Conservation (phyloP, 2,113 vertebrate species). For the Apteryx owenii region DNA sequence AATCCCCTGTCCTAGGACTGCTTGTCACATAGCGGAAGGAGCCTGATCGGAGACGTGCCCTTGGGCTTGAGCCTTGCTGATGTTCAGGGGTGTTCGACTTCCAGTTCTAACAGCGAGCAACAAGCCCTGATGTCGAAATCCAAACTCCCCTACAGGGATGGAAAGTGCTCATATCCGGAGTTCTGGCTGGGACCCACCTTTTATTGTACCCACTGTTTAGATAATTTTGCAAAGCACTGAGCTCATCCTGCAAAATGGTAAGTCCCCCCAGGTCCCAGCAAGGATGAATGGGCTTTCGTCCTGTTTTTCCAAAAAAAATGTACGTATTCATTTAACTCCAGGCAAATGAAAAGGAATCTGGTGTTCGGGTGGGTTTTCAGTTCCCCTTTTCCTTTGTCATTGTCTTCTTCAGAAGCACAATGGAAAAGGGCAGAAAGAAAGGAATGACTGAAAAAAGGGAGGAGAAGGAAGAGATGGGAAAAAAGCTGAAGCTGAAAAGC, state of each 20-base stretch:
- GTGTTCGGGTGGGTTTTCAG: not conserved
- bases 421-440: not conserved
- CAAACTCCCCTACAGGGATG: conserved; percentile 24
- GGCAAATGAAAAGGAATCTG: not conserved
- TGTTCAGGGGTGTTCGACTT: not conserved
- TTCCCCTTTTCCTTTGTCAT: not conserved
- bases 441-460: not conserved
- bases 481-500: not conserved
- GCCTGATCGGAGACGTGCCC: rapidly evolving
- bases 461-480: not conserved
- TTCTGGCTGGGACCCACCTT: conserved; percentile 45
- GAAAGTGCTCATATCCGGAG: conserved; percentile 22
- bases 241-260: conserved; percentile 10
- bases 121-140: conserved; percentile 26
- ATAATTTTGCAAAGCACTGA: conserved; percentile 44
- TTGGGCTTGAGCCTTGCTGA: not conserved
- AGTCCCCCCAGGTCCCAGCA: not conserved
- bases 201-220: conserved; percentile 14
- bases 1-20: not conserved
- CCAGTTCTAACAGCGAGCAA: conserved; percentile 3
- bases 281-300: not conserved
- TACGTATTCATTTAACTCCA: not conserved
- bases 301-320: not conserved
- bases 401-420: not conserved
- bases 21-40: not conserved